These are phyloP conservation scores for Pipistrellus pipistrellus DNA, from an alignment of 2,797 vertebrate species.

Conservation along the genomic window DNA sequence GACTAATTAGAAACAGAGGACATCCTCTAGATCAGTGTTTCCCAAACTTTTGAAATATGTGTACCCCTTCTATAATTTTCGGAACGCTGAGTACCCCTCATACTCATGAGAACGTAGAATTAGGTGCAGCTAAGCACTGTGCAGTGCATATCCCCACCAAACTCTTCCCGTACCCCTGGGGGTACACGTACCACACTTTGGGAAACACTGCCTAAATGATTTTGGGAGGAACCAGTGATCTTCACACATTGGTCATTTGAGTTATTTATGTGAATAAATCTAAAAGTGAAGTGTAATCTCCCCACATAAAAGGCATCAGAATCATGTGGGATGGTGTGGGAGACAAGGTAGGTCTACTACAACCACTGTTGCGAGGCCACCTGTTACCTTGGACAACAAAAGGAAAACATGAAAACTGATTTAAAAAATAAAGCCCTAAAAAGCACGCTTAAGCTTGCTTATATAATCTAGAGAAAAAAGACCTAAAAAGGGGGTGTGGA, in stretches of 20 bases:
- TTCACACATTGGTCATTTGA: not conserved
- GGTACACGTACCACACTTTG: too few species aligned
- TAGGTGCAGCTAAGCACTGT: too few species aligned
- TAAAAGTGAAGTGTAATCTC: not conserved
- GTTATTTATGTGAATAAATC: not conserved
- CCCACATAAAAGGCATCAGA: not conserved
- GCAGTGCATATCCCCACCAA: too few species aligned
- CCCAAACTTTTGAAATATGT: too few species aligned
- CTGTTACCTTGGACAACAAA: not conserved
- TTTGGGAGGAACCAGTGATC: not conserved
- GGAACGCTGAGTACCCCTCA: too few species aligned
- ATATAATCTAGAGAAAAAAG: not conserved
- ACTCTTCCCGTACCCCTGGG: too few species aligned
- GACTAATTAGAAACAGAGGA: not conserved
- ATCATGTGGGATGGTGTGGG: not conserved
- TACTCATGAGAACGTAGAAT: too few species aligned
- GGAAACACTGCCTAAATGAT: too few species aligned
- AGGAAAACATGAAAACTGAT: not conserved
- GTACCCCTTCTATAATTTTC: too few species aligned
- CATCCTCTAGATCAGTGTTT: not conserved
- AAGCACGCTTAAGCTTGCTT: not conserved
- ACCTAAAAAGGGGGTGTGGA: not conserved
- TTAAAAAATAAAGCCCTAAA: not conserved
- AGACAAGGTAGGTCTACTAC: not conserved
- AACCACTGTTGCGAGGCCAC: not conserved